Evolutionary conservation across 2,113 vertebrate species (phyloP).

Genomic region (Struthidea cinerea): DNA sequence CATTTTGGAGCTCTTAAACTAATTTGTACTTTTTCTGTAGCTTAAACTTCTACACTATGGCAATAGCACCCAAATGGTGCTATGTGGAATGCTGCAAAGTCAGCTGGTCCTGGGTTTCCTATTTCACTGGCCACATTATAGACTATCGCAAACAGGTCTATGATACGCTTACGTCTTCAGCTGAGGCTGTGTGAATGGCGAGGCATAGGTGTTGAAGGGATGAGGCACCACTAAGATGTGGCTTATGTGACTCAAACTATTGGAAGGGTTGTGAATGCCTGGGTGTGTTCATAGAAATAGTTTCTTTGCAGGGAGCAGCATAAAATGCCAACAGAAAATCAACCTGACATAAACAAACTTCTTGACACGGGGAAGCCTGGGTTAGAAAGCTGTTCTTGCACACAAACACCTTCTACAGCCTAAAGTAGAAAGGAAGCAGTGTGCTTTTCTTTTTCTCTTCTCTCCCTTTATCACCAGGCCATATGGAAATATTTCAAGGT

Average conservation of each 20-base stretch:
- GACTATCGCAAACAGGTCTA: fast-evolving
- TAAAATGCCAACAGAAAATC: not conserved
- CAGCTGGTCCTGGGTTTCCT: not conserved
- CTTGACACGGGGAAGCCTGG: not conserved
- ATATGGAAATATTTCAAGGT: not conserved
- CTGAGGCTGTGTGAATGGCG: not conserved
- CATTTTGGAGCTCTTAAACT: not conserved
- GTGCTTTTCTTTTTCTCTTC: not conserved
- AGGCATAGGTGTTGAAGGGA: not conserved
- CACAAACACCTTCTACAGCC: not conserved
- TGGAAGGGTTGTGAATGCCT: not conserved
- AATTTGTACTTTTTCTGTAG: not conserved
- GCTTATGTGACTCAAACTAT: not conserved
- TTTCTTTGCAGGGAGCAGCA: not conserved
- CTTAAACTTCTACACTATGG: not conserved
- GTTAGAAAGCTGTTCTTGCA: not conserved
- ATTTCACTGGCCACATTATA: not conserved
- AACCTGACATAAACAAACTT: not conserved
- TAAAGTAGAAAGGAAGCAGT: not conserved
- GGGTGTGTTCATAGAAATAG: not conserved
- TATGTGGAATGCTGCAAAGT: not conserved
- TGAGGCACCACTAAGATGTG: not conserved
- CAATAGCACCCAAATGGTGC: not conserved
- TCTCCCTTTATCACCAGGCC: not conserved
- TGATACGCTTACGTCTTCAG: not conserved